These are phyloP conservation scores for Mesorhabditis spiculigera DNA, from an alignment of 2,888 invertebrate species.

Conservation along the genomic window DNA sequence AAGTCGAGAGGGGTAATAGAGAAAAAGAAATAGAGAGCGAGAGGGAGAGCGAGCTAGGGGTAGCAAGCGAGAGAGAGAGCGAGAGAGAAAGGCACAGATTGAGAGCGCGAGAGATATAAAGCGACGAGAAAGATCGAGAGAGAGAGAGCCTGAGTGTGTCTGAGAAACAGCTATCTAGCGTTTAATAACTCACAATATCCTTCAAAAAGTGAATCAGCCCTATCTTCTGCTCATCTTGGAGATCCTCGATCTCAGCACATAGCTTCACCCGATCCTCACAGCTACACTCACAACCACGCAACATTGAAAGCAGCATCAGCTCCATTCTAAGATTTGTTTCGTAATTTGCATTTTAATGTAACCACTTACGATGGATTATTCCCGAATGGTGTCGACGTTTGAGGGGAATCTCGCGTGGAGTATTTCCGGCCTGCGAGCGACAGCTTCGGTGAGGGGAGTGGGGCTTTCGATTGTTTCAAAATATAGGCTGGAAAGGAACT, in stretches of 20 bases:
- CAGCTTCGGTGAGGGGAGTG: background rate
- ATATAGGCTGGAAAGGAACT: background rate
- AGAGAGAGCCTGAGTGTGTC: too few species aligned
- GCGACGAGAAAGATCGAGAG: too few species aligned
- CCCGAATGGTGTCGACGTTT: background rate
- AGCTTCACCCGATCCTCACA: background rate
- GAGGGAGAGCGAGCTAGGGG: too few species aligned
- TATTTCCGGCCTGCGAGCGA: background rate
- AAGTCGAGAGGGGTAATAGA: too few species aligned
- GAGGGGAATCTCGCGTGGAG: background rate
- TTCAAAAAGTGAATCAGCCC: background rate
- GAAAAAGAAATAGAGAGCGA: too few species aligned
- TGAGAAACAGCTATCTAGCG: too few species aligned
- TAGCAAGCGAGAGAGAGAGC: too few species aligned
- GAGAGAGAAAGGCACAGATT: too few species aligned
- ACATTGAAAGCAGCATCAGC: background rate
- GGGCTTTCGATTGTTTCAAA: background rate
- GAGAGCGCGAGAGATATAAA: too few species aligned
- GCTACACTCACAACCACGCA: background rate
- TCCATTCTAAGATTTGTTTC: background rate
- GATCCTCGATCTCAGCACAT: background rate
- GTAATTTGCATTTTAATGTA: background rate
- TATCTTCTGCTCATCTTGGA: background rate
- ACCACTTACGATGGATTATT: background rate
- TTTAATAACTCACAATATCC: background rate